phyloP scores from a whole-genome alignment of 1,140 invertebrate genomes.

The Drosophila suzukii region DNA sequence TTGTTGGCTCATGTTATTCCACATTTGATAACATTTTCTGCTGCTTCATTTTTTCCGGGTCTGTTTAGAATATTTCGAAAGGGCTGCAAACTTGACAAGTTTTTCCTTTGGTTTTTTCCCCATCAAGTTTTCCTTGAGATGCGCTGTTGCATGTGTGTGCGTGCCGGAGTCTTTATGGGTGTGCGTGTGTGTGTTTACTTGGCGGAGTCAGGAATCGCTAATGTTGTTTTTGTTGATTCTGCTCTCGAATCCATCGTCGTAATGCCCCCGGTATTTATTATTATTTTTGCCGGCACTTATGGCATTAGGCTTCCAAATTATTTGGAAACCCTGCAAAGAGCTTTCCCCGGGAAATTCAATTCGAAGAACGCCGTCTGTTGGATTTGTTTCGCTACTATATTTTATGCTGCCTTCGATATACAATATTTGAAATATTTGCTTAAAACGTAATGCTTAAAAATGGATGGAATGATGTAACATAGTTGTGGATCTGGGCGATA shows the following conservation, averaged over 20 bases:
- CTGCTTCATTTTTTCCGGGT: not conserved
- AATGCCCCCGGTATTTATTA: slow-evolving; percentile 25
- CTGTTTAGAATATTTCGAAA: no score
- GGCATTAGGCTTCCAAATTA: slow-evolving; percentile 38
- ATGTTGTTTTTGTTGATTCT: slow-evolving; percentile 59
- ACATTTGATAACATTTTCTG: not conserved
- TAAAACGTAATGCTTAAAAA: slow-evolving; percentile 32
- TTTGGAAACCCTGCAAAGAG: not conserved
- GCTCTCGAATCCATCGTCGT: slow-evolving; percentile 25
- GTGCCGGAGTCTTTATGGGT: no score
- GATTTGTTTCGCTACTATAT: slow-evolving; percentile 7
- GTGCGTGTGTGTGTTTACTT: slow-evolving; percentile 34
- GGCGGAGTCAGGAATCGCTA: slow-evolving; percentile 25
- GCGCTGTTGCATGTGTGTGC: slow-evolving; percentile 4
- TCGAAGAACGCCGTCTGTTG: not conserved
- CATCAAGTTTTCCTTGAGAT: slow-evolving; percentile 8
- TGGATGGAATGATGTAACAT: slow-evolving; percentile 56
- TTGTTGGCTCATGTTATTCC: no score
- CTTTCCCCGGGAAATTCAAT: not conserved
- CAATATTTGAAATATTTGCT: slow-evolving; percentile 28
- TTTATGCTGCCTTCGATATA: slow-evolving; percentile 26
- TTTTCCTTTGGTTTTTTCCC: slow-evolving; percentile 8
- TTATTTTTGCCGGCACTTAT: slow-evolving; percentile 35
- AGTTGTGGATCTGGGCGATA: slow-evolving; percentile 19
- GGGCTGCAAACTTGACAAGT: slow-evolving; percentile 12